Conservation (phyloP, 2,797 vertebrate species). For the Liasis olivaceus region DNA sequence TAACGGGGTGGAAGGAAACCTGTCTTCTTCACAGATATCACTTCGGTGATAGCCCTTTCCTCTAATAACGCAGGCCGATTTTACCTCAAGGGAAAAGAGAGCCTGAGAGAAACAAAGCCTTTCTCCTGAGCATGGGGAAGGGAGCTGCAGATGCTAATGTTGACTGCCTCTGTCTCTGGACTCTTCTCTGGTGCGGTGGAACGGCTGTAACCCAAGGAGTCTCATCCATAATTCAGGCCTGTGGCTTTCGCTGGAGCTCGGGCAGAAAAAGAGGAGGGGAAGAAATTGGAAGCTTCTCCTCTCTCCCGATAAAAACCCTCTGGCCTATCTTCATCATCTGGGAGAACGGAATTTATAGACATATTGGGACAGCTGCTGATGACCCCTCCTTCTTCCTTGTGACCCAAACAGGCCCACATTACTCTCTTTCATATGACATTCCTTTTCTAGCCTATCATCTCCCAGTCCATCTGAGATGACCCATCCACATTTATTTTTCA, state of each 20-base stretch:
- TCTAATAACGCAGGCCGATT: constrained; percentile 1
- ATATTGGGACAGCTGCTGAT: background rate
- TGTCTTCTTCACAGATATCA: background rate
- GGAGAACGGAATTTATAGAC: background rate
- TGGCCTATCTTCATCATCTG: background rate
- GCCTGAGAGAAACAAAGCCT: background rate
- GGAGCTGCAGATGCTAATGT: constrained; percentile 27
- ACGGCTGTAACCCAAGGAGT: constrained; percentile 74
- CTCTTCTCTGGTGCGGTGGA: constrained; percentile 30
- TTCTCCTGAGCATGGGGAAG: background rate
- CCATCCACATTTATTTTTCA: background rate
- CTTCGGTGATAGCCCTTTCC: constrained; percentile 13
- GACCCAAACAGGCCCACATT: background rate
- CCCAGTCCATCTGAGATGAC: background rate
- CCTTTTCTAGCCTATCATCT: background rate
- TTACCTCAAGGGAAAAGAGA: background rate
- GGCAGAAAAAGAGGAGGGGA: constrained; percentile 54
- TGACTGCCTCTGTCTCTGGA: constrained; percentile 24
- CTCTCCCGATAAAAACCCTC: constrained; percentile 16
- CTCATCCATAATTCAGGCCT: constrained; percentile 78
- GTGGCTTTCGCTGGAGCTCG: constrained; percentile 63
- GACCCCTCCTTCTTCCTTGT: background rate
- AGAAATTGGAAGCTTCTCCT: constrained; percentile 49
- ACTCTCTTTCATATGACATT: background rate
- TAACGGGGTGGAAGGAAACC: background rate